Evolutionary conservation across 2,888 invertebrate species (phyloP).

Genomic region (Athalia circularis): DNA sequence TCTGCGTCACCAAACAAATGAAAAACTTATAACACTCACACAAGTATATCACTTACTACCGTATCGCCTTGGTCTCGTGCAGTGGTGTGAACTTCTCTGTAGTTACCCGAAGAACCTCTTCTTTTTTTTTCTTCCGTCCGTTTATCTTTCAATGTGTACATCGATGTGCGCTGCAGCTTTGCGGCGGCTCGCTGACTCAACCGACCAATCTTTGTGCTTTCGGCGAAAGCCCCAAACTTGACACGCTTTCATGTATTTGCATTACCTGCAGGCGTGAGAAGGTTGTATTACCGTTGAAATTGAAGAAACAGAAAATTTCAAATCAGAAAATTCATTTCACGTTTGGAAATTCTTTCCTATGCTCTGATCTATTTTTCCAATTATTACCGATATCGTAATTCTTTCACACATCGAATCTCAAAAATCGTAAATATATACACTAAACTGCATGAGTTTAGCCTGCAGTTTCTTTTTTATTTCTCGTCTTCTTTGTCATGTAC

Average conservation of each 20-base stretch:
- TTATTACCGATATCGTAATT: too few relatives aligned
- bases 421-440: too few relatives aligned
- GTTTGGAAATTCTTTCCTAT: too few relatives aligned
- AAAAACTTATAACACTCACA: constrained; percentile 39
- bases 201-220: constrained; percentile 18
- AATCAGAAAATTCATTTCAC: too few relatives aligned
- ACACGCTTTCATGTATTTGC: background rate
- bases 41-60: background rate
- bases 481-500: too few relatives aligned
- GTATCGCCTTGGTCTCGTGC: background rate
- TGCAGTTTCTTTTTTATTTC: too few relatives aligned
- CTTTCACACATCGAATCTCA: too few relatives aligned
- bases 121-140: background rate
- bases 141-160: background rate
- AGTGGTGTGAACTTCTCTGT: constrained; percentile 22
- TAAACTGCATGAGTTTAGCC: too few relatives aligned
- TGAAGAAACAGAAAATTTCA: too few relatives aligned
- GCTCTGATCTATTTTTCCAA: too few relatives aligned
- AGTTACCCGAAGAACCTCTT: constrained; percentile 25
- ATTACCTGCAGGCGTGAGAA: too few relatives aligned
- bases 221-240: background rate
- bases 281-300: too few relatives aligned
- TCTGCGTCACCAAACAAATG: constrained; percentile 55
- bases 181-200: background rate
- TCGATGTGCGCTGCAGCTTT: background rate